Evolutionary conservation across 1,140 invertebrate genomes (phyloP).

Genomic region (Coenobita brevimanus): DNA sequence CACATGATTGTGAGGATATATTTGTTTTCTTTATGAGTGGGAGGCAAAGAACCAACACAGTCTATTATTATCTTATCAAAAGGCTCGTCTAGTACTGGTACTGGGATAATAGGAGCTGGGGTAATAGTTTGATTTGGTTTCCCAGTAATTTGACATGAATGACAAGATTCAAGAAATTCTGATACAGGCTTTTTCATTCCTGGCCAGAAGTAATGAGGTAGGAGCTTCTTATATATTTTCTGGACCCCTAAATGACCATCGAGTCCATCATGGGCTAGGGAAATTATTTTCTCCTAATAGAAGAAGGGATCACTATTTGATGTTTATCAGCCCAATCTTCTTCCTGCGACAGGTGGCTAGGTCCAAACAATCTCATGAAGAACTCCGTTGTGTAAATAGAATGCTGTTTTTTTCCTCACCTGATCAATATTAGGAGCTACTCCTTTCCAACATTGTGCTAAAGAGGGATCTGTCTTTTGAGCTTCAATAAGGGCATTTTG

Average conservation of each 20-base stretch:
- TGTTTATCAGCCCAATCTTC: constrained; percentile 11
- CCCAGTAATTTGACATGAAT: constrained; percentile 3
- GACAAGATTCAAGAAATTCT: constrained; percentile 5
- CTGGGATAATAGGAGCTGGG: background rate
- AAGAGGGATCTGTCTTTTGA: background rate
- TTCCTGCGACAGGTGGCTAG: background rate
- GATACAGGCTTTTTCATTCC: background rate
- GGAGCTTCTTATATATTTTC: background rate
- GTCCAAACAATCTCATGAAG: background rate
- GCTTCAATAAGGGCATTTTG: background rate
- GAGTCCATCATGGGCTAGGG: constrained; percentile 4
- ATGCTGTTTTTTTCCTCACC: background rate
- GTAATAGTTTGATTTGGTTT: constrained; percentile 31
- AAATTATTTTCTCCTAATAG: background rate
- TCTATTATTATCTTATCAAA: constrained; percentile 26
- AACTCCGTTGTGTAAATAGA: constrained; percentile 2
- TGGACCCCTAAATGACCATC: background rate
- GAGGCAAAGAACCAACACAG: background rate
- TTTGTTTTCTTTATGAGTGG: constrained; percentile 3
- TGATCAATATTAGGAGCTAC: background rate
- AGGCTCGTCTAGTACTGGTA: background rate
- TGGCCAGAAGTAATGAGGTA: constrained; percentile 6
- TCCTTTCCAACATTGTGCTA: constrained; percentile 11
- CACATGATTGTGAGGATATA: constrained; percentile 23
- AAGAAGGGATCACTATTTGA: constrained; percentile 2